Evolutionary conservation across 2,797 vertebrate species (phyloP), one percentile per base, ranked within the genome.

Genomic region (Streptopelia turtur): DNA sequence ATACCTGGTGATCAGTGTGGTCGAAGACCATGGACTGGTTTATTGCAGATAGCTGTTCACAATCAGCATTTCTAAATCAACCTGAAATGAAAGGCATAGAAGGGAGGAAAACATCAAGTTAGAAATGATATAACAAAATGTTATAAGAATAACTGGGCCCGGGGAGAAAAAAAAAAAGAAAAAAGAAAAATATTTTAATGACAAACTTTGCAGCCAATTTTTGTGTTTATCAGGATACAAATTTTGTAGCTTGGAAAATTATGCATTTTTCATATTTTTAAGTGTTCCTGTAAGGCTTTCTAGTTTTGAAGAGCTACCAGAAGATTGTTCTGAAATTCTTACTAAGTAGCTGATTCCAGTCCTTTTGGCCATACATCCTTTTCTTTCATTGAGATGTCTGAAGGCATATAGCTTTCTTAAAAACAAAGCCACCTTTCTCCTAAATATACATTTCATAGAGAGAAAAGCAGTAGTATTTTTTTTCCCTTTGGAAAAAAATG

Each of bases 391-490:
- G 21, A 71, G 45, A 10, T 4, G 0, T 31, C 39, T 23, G 28
- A 71, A 70, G 27, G 15, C 12, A 60, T 52, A 4, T 4, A 65
- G 16, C 24, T 47, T 49, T 43, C 24, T 53, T 35, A 10, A 63
- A 53, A 49, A 71, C 23, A 35, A 60, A 22, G 6, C 12, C 8
- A 39, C 16, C 20, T 71, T 69, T 47, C 18, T 47, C 11, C 3
- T 39, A 57, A 39, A 9, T 25, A 9, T 10, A 22, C 1, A 0
- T 27, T n/a, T 59, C 37, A 16, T 0, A 28, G 24, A 59, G 24
- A 31, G 21, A 80, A 75, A 45, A 85, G 30, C 37, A 53, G 47
- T 14, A n/a, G 22, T 30, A 43, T 21, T 23, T 79, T 16, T 11
- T 27, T 83, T 69, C 17, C 9, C 27, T 55, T 55, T n/a, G 17